Percentiles rank a stretch among this genome's conserved stretches.
Evolutionary conservation across 2,888 invertebrate species (phyloP).

Genomic region (Eustalomyia histrio): DNA sequence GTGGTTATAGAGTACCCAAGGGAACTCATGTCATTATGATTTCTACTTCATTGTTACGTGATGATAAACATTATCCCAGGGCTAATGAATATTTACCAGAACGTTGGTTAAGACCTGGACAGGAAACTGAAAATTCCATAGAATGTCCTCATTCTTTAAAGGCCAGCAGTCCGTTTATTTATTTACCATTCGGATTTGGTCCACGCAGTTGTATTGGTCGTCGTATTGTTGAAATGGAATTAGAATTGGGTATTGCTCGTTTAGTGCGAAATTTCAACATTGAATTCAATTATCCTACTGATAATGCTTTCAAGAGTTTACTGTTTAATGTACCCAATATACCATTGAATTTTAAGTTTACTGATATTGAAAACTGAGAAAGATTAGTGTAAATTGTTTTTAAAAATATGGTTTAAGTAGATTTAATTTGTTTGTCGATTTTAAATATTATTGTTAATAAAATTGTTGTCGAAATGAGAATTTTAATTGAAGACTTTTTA

Average conservation of each 20-base stretch:
- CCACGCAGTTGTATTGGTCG: slow-evolving; percentile 86
- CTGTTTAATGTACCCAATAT: slow-evolving; percentile 71
- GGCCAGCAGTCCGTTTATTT: slow-evolving; percentile 67
- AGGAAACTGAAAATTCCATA: neutral
- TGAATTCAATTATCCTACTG: slow-evolving; percentile 73
- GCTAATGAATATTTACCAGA: slow-evolving; percentile 63
- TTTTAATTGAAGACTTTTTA: no score
- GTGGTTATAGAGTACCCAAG: slow-evolving; percentile 84
- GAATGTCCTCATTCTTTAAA: slow-evolving; percentile 58
- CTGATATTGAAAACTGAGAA: neutral
- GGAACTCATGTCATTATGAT: slow-evolving; percentile 86
- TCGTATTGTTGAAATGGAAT: slow-evolving; percentile 83
- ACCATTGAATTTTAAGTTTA: neutral
- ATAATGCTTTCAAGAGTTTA: slow-evolving; percentile 71
- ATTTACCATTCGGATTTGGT: slow-evolving; percentile 86
- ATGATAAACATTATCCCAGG: slow-evolving; percentile 74
- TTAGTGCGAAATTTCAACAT: slow-evolving; percentile 70
- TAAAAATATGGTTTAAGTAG: no score
- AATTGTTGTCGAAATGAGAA: no score
- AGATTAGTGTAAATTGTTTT: no score
- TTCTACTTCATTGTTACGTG: slow-evolving; percentile 78
- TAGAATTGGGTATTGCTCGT: slow-evolving; percentile 10
- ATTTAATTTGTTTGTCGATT: no score
- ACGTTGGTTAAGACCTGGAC: slow-evolving; percentile 64
- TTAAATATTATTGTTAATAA: no score